These are phyloP conservation scores for Corythornis vintsioides DNA, from an alignment of 2,113 vertebrate genomes.

Conservation along the genomic window DNA sequence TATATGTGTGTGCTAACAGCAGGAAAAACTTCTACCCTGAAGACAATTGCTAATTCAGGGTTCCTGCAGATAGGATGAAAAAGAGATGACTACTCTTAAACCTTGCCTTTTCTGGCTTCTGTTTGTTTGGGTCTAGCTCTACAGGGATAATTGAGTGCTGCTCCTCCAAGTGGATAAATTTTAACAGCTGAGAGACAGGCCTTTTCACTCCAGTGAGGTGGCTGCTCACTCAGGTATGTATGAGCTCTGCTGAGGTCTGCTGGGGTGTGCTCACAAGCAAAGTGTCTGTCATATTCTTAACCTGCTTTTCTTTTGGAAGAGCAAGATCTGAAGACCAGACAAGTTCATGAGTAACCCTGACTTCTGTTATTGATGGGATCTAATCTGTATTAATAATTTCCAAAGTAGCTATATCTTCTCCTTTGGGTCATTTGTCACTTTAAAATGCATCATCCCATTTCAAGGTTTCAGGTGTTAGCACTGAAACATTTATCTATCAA, in stretches of 20 bases:
- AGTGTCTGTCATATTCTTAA: not conserved
- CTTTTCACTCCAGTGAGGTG: not conserved
- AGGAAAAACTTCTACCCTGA: not conserved
- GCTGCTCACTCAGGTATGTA: not conserved
- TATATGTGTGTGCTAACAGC: not conserved
- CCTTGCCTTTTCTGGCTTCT: not conserved
- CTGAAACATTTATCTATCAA: not conserved
- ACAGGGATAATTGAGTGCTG: not conserved
- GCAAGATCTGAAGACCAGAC: not conserved
- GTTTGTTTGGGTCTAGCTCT: not conserved
- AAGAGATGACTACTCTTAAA: not conserved
- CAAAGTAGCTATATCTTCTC: not conserved
- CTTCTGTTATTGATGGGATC: not conserved
- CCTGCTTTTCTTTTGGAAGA: not conserved
- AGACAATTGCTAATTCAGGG: not conserved
- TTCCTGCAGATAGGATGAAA: not conserved
- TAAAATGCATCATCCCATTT: not conserved
- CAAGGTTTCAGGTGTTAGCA: not conserved
- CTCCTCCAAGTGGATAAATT: not conserved
- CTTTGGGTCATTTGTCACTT: not conserved
- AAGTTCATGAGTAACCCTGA: not conserved
- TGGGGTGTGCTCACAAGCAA: not conserved
- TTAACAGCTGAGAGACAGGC: not conserved
- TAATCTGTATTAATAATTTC: not conserved
- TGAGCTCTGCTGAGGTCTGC: not conserved